A percentile compares a stretch with the other conserved stretches of the same genome.
phyloP scores from a whole-genome alignment of 1,140 invertebrate species.

The Formica selysi region DNA sequence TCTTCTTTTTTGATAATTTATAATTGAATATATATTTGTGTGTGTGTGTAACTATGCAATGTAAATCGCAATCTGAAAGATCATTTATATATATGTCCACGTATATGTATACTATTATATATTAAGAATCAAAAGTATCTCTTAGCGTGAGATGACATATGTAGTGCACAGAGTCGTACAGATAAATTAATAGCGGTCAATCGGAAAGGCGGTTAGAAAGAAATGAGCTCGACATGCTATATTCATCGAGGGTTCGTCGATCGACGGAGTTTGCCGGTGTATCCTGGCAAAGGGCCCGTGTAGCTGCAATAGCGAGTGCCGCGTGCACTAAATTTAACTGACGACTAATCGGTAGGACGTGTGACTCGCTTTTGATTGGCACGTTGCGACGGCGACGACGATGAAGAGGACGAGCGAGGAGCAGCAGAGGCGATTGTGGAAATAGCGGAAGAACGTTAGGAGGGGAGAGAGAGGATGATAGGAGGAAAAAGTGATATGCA shows the following conservation, averaged over 20 bases:
- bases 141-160: neutral
- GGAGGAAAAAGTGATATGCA: neutral
- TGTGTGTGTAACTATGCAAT: neutral
- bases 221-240: constrained; percentile 50
- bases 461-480: neutral
- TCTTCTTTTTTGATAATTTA: neutral
- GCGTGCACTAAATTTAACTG: constrained; percentile 75
- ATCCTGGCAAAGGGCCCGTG: constrained; percentile 69
- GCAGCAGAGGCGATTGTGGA: constrained; percentile 33
- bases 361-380: constrained; percentile 70
- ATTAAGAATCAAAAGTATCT: neutral
- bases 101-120: neutral
- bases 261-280: constrained; percentile 53
- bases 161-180: neutral
- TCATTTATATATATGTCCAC: neutral
- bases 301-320: constrained; percentile 61
- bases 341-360: constrained; percentile 72
- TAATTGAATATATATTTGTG: neutral
- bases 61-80: constrained; percentile 1
- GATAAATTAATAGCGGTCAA: constrained; percentile 1
- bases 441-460: constrained; percentile 41
- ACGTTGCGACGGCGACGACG: constrained; percentile 52
- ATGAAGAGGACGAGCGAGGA: constrained; percentile 35
- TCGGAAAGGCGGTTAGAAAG: constrained; percentile 5
- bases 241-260: constrained; percentile 71